Conservation (phyloP, 2,888 invertebrate species). For the Bibio marci region DNA sequence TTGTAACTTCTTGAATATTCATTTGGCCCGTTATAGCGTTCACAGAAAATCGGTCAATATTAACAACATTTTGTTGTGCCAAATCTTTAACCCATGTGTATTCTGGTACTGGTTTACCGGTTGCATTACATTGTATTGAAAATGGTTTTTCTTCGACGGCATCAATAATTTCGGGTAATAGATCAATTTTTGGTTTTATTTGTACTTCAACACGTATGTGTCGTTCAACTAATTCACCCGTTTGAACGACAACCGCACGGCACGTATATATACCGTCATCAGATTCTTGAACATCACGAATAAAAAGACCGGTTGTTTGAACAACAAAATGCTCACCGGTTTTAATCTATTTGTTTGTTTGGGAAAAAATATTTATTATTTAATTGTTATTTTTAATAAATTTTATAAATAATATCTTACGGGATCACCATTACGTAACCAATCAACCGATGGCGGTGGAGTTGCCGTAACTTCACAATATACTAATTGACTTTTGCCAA, state of each 20-base stretch:
- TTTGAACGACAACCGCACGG: slow-evolving; percentile 65
- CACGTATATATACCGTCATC: slow-evolving; percentile 81
- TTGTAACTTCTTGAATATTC: slow-evolving; percentile 54
- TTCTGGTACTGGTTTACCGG: slow-evolving; percentile 68
- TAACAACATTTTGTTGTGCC: slow-evolving; percentile 53
- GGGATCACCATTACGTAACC: slow-evolving; percentile 61
- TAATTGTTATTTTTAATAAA: background rate
- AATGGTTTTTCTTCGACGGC: slow-evolving; percentile 69
- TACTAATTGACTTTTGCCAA: slow-evolving; percentile 57
- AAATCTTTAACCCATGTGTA: slow-evolving; percentile 69
- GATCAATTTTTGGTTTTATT: slow-evolving; percentile 49
- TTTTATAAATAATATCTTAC: slow-evolving; percentile 25
- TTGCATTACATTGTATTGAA: slow-evolving; percentile 57
- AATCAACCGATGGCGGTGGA: slow-evolving; percentile 71
- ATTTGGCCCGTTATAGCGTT: slow-evolving; percentile 52
- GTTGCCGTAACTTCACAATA: slow-evolving; percentile 72
- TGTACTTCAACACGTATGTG: slow-evolving; percentile 62
- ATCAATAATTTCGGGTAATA: slow-evolving; percentile 40
- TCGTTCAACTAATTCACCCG: slow-evolving; percentile 60
- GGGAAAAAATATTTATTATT: slow-evolving; percentile 4
- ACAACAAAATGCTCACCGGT: slow-evolving; percentile 56
- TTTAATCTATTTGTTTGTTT: slow-evolving; percentile 32
- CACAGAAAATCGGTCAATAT: slow-evolving; percentile 41
- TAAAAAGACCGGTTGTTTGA: slow-evolving; percentile 55
- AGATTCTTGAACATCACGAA: slow-evolving; percentile 57